Evolutionary conservation across 2,113 vertebrate species (phyloP), one percentile per base, ranked within the genome.

Genomic region (Pygoscelis adeliae): DNA sequence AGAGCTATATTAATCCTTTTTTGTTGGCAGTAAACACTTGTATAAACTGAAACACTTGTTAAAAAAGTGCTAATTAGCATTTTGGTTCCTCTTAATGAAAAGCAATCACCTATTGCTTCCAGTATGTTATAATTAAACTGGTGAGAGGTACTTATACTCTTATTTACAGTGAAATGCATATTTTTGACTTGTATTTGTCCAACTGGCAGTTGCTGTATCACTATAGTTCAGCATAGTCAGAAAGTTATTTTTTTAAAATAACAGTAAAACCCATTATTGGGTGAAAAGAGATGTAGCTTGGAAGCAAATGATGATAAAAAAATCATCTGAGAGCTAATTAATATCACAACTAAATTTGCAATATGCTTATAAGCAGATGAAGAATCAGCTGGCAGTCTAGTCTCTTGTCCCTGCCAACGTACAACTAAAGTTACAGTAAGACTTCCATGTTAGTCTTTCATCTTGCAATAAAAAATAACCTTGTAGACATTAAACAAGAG

Each of bases 1-100:
- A 66, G 38, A 79, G 8, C 58, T 94, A 62, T 83, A 72, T 88
- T 85, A 94, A 80, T 85, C 27, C 19, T 30, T 78, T 66, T 88
- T 59, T 86, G 29, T 90, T 91, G 55, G 55, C 81, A 89, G 40
- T 77, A 89, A 95, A 78, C 59, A 61, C 87, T 91, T 90, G 13
- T 58, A 42, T 77, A 46, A 95, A 69, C 12, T 50, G 69, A 89
- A 94, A 83, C 19, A 17, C 36, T 92, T 86, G 22, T 77, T 85
- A 2, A 76, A 91, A 81, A 86, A 40, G 17, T 69, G 36, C 20
- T 88, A 91, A 95, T 93, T 86, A 92, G 3, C 30, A 2, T 88
- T 93, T 94, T 46, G 34, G 59, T 77, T 95, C 67, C 42, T 92
- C 73, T 84, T 95, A 29, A 44, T 80, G 71, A 80, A 88, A 95